Evolutionary conservation across 2,113 vertebrate genomes (phyloP).

Genomic region (Candoia aspera): DNA sequence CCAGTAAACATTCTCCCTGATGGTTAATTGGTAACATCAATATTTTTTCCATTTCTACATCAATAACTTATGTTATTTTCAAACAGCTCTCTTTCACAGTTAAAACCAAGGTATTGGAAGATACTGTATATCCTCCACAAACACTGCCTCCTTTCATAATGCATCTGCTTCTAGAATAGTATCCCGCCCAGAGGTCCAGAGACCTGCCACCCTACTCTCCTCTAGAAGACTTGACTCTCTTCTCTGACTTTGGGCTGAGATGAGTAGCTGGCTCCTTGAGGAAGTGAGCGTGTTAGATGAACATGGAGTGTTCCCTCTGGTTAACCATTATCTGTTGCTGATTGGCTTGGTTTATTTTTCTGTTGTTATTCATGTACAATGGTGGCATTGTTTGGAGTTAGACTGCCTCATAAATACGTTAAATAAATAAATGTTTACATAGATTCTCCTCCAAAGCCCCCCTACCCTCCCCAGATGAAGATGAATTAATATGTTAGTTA

Average conservation of each 20-base stretch:
- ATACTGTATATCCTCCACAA: not conserved
- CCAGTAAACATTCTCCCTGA: not conserved
- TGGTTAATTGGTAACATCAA: not conserved
- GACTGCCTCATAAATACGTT: not conserved
- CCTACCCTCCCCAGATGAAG: no score
- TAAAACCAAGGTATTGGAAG: not conserved
- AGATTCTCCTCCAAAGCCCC: not conserved
- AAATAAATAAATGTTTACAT: not conserved
- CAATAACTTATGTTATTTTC: not conserved
- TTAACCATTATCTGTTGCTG: not conserved
- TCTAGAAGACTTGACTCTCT: not conserved
- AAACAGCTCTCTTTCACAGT: not conserved
- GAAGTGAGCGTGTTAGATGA: not conserved
- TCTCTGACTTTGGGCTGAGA: not conserved
- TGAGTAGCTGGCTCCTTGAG: not conserved
- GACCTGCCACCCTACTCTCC: not conserved
- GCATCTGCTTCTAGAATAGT: not conserved
- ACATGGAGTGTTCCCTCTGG: not conserved
- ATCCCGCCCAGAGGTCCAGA: not conserved
- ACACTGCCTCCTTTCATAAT: not conserved
- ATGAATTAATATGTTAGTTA: not conserved
- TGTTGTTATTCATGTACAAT: not conserved
- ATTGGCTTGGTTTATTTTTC: not conserved
- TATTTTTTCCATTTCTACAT: not conserved
- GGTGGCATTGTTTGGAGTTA: not conserved